phyloP scores from a whole-genome alignment of 2,113 vertebrate genomes.

The Butastur rufipennis region DNA sequence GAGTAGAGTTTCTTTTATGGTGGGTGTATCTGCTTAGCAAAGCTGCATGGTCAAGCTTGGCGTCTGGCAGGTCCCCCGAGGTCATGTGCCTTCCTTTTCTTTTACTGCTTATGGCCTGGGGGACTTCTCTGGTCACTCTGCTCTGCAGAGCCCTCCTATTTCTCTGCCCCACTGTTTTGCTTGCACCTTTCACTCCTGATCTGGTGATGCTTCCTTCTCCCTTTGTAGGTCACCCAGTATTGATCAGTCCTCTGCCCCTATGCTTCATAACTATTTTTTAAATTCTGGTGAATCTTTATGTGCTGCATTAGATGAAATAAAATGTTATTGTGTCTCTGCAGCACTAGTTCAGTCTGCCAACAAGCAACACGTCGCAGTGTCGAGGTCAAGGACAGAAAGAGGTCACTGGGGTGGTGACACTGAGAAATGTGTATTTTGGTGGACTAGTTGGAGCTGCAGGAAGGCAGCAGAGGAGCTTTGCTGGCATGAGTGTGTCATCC shows the following conservation, averaged over 20 bases:
- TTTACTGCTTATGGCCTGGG: background rate
- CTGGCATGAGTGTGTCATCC: background rate
- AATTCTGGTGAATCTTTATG: background rate
- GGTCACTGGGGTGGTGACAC: background rate
- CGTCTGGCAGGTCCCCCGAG: background rate
- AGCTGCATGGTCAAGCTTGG: background rate
- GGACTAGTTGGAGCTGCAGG: background rate
- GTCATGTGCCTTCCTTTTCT: background rate
- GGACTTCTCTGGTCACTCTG: background rate
- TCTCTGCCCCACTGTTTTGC: background rate
- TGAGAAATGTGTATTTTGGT: background rate
- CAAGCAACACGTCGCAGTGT: accelerated
- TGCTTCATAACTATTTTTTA: background rate
- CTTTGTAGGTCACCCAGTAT: background rate
- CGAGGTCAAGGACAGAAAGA: background rate
- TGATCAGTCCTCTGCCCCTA: background rate
- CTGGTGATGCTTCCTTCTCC: background rate
- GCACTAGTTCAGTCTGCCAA: background rate
- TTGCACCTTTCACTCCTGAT: background rate
- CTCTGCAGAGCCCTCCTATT: background rate
- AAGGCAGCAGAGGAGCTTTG: background rate
- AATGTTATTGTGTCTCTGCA: background rate
- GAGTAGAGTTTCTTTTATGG: background rate
- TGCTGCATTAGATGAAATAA: background rate
- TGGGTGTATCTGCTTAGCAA: background rate